These are phyloP conservation scores for Temnothorax unifasciatus DNA, from an alignment of 2,888 invertebrate genomes.

Conservation along the genomic window DNA sequence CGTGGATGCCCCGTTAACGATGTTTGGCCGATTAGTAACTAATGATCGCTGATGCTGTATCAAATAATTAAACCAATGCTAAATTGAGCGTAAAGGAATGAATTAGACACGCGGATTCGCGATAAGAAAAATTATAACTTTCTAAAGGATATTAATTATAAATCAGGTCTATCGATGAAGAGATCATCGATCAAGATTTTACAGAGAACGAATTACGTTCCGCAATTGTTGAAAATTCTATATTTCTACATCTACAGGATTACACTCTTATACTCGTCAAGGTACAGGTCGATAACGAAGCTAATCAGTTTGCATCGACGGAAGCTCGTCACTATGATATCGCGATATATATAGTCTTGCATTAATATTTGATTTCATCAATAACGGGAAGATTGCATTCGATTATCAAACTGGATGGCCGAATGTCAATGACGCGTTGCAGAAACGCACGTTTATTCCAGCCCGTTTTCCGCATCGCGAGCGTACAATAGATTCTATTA, in stretches of 20 bases:
- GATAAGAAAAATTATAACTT: background rate
- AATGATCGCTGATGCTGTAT: background rate
- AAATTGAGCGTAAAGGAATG: background rate
- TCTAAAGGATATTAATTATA: constrained; percentile 1
- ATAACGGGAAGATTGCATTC: constrained; percentile 9
- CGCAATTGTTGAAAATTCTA: background rate
- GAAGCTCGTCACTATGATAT: background rate
- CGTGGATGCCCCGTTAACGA: background rate
- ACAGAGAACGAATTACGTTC: background rate
- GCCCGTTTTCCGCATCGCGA: constrained; percentile 23
- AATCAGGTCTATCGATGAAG: background rate
- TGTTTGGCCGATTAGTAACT: background rate
- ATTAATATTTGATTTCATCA: constrained; percentile 6
- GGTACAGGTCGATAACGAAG: background rate
- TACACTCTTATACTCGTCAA: background rate
- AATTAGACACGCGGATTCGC: background rate
- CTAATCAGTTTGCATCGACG: background rate
- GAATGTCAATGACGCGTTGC: constrained; percentile 1
- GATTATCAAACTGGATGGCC: background rate
- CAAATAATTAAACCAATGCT: constrained; percentile 1
- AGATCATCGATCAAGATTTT: background rate
- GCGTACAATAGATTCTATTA: constrained; percentile 58
- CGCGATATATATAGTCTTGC: constrained; percentile 1
- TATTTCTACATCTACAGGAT: background rate
- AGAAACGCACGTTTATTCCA: constrained; percentile 24